phyloP scores from a whole-genome alignment of 2,888 invertebrate genomes.

The Dasysyrphus tricinctus region DNA sequence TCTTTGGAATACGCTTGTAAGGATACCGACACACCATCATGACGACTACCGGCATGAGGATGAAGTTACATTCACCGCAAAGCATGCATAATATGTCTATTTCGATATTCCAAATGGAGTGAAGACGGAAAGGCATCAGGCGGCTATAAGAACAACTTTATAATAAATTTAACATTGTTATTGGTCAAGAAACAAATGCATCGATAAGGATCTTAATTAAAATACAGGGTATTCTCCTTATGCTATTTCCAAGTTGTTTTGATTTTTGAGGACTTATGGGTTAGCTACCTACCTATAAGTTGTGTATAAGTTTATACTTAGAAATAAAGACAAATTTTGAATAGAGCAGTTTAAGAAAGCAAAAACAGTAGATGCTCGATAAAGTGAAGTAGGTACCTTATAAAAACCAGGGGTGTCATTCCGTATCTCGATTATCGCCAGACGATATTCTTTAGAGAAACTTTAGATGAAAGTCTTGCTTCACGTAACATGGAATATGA shows the following conservation, averaged over 20 bases:
- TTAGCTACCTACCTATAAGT: no score
- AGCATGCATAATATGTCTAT: background rate
- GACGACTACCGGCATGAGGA: background rate
- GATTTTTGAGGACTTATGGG: background rate
- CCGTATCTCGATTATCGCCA: no score
- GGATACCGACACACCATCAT: background rate
- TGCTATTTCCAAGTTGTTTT: background rate
- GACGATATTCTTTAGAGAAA: no score
- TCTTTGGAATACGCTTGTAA: background rate
- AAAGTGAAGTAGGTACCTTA: no score
- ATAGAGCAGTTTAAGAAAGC: no score
- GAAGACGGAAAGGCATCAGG: background rate
- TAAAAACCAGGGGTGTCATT: no score
- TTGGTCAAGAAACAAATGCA: background rate
- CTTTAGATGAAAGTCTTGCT: no score
- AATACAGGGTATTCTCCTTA: background rate
- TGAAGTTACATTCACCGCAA: background rate
- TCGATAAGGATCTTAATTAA: background rate
- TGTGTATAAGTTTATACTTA: no score
- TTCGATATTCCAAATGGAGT: background rate
- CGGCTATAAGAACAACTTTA: background rate
- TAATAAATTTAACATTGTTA: conserved; percentile 2
- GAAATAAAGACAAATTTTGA: no score
- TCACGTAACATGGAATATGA: no score
- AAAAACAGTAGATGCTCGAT: no score